Conservation (phyloP, 2,113 vertebrate genomes). For the Entomyzon cyanotis region DNA sequence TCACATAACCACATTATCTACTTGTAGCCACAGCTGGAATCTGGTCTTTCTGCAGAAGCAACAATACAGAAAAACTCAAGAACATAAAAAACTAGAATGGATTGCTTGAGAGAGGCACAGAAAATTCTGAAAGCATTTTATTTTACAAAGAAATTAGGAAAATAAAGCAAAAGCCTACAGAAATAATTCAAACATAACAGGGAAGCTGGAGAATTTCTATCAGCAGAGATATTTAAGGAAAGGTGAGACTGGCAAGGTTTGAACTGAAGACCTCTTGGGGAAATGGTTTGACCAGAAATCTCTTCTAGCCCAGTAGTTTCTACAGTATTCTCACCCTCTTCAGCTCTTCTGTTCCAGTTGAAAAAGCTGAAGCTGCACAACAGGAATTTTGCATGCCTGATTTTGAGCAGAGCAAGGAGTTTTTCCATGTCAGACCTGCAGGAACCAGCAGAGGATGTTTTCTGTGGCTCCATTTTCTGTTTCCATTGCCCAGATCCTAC, state of each 20-base stretch:
- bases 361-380: neutral
- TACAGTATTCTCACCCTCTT: neutral
- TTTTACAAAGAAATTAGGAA: neutral
- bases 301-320: neutral
- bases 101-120: neutral
- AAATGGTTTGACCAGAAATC: neutral
- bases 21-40: neutral
- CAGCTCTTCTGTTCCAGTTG: neutral
- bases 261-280: neutral
- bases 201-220: neutral
- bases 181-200: neutral
- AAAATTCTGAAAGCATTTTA: neutral
- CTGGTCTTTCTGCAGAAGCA: neutral
- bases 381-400: rapidly evolving
- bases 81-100: neutral
- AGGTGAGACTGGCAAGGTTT: neutral
- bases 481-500: neutral
- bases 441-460: neutral
- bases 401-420: neutral
- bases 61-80: neutral
- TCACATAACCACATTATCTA: rapidly evolving
- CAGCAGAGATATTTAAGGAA: neutral
- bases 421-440: neutral
- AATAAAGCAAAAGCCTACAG: neutral
- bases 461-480: neutral